Conservation (phyloP, 2,888 invertebrate species). For the Sepioteuthis lessoniana region DNA sequence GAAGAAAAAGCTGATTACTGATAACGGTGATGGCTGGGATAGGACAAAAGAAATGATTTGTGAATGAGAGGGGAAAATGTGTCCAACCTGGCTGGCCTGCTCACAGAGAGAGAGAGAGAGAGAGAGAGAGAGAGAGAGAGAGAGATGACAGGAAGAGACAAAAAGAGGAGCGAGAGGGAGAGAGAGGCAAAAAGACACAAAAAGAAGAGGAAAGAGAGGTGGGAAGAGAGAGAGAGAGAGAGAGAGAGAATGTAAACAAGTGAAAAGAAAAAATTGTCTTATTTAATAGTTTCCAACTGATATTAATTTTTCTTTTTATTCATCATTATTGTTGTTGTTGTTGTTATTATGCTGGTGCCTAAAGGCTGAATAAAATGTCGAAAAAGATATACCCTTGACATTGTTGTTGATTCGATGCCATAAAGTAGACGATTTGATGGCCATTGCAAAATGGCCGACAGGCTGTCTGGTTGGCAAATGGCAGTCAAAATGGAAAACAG, state of each 20-base stretch:
- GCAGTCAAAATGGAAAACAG: too few species aligned
- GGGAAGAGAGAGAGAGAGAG: too few species aligned
- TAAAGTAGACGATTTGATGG: background rate
- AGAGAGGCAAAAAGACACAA: too few species aligned
- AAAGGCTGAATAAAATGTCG: background rate
- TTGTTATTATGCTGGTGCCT: background rate
- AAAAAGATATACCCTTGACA: background rate
- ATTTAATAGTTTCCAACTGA: background rate
- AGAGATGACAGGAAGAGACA: too few species aligned
- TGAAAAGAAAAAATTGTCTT: too few species aligned
- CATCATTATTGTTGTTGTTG: background rate
- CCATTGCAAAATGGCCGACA: background rate
- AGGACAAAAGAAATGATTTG: background rate
- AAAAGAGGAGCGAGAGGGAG: too few species aligned
- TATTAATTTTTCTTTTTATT: background rate
- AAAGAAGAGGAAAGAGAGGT: too few species aligned
- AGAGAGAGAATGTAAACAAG: too few species aligned
- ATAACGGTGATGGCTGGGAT: background rate
- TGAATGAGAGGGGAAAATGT: slow-evolving; percentile 4
- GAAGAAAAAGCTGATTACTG: background rate
- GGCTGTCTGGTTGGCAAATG: background rate
- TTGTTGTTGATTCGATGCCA: background rate
- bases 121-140: background rate
- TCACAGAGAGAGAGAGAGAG: too few species aligned
- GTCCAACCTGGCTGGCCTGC: background rate